Evolutionary conservation across 2,797 vertebrate species (phyloP).

Genomic region (Cyclopterus lumpus): DNA sequence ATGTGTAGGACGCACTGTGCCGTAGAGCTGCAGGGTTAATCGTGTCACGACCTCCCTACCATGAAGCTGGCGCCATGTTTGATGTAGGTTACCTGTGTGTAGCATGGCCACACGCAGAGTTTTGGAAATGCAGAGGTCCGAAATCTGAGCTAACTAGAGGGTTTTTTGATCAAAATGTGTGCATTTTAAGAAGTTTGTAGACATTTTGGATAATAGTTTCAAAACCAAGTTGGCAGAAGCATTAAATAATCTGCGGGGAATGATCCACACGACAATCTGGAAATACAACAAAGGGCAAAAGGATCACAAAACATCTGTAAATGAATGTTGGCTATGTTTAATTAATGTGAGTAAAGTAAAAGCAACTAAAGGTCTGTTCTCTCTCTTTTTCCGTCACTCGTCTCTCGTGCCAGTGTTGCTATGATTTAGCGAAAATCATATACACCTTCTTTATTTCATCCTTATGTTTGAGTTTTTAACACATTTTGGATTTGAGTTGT

Average conservation of each 20-base stretch:
- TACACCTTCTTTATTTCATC: not conserved
- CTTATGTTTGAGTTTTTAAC: not conserved
- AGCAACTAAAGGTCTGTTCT: not conserved
- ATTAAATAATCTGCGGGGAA: not conserved
- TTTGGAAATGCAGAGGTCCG: no score
- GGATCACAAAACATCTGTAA: not conserved
- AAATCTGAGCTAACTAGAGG: not conserved
- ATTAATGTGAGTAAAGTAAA: not conserved
- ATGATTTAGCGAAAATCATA: not conserved
- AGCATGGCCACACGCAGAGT: no score
- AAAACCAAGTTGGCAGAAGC: not conserved
- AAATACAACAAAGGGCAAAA: not conserved
- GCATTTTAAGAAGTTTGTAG: not conserved
- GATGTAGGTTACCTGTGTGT: not conserved
- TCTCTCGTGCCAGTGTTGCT: not conserved
- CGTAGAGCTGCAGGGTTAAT: not conserved
- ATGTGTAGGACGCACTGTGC: constrained; percentile 69
- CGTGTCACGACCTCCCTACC: not conserved
- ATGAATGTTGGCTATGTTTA: not conserved
- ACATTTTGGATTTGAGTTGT: not conserved
- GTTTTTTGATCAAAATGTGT: not conserved
- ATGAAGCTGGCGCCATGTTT: not conserved
- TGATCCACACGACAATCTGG: not conserved
- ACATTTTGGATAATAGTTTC: not conserved
- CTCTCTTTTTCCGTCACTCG: not conserved